Percentiles rank a stretch among this genome's conserved stretches.
Evolutionary conservation across 2,113 vertebrate species (phyloP).

Genomic region (Todiramphus saurophagus): DNA sequence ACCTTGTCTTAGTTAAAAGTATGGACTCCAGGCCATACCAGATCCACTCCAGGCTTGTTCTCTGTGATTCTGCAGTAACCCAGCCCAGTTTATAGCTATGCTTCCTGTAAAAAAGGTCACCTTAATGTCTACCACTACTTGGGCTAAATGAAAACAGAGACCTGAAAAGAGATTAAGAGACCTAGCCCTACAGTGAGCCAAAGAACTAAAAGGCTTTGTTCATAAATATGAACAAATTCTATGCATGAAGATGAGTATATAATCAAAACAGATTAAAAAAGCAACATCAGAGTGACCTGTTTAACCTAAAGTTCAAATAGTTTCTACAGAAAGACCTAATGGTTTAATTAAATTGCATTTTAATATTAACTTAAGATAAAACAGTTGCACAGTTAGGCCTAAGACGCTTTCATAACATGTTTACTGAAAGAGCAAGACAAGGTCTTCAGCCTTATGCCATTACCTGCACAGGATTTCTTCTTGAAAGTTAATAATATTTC

Average conservation of each 20-base stretch:
- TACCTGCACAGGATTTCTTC: background rate
- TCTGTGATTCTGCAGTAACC: background rate
- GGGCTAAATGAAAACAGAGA: background rate
- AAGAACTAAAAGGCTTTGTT: background rate
- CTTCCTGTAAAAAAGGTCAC: background rate
- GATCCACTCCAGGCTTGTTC: background rate
- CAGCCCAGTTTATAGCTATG: background rate
- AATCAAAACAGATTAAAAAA: background rate
- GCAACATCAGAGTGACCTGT: background rate
- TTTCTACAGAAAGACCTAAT: background rate
- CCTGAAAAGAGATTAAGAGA: background rate
- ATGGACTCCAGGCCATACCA: too few relatives aligned
- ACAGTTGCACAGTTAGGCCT: background rate
- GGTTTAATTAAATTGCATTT: background rate
- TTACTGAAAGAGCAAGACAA: background rate
- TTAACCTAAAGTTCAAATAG: background rate
- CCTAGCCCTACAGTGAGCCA: background rate
- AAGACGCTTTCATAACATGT: background rate
- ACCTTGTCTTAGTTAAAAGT: background rate
- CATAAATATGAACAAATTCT: background rate
- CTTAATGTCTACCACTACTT: background rate
- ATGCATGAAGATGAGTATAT: background rate
- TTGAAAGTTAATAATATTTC: background rate
- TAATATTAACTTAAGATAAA: background rate
- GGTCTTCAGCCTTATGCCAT: background rate